Conservation (phyloP, 2,113 vertebrate species). For the Lucifuga dentata region DNA sequence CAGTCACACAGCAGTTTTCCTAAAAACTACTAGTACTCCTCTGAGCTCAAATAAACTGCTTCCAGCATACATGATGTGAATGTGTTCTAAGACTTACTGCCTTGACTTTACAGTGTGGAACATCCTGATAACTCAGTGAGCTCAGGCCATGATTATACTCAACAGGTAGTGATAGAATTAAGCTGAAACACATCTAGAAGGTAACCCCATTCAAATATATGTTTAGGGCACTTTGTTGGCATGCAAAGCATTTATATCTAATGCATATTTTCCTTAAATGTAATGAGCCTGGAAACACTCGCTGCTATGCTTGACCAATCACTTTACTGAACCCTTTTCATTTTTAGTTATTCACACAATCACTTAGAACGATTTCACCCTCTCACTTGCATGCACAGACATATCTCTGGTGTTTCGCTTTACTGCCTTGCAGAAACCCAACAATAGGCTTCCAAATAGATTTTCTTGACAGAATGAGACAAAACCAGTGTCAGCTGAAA, state of each 20-base stretch:
- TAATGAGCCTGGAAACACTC: too few relatives aligned
- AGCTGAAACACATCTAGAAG: too few relatives aligned
- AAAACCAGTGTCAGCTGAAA: slow-evolving; percentile 68
- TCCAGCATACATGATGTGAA: background rate
- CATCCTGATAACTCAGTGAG: background rate
- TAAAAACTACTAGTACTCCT: background rate
- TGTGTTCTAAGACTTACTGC: too few relatives aligned
- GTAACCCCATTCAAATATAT: too few relatives aligned
- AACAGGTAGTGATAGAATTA: too few relatives aligned
- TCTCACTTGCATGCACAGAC: slow-evolving; percentile 9
- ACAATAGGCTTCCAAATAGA: slow-evolving; percentile 34
- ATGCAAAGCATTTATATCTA: too few relatives aligned
- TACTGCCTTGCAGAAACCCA: slow-evolving; percentile 22
- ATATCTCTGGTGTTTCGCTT: slow-evolving; percentile 28
- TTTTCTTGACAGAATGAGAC: slow-evolving; percentile 51
- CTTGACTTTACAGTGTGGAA: background rate
- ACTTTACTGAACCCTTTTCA: background rate
- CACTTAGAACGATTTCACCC: background rate
- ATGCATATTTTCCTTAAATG: too few relatives aligned
- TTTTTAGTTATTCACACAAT: slow-evolving; percentile 4
- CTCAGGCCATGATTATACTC: background rate
- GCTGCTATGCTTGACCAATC: too few relatives aligned
- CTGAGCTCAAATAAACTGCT: slow-evolving; percentile 13
- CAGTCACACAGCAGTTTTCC: too few relatives aligned
- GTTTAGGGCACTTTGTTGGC: too few relatives aligned